phyloP scores from a whole-genome alignment of 1,140 invertebrate species.

The Hyposmocoma kahamanoa region DNA sequence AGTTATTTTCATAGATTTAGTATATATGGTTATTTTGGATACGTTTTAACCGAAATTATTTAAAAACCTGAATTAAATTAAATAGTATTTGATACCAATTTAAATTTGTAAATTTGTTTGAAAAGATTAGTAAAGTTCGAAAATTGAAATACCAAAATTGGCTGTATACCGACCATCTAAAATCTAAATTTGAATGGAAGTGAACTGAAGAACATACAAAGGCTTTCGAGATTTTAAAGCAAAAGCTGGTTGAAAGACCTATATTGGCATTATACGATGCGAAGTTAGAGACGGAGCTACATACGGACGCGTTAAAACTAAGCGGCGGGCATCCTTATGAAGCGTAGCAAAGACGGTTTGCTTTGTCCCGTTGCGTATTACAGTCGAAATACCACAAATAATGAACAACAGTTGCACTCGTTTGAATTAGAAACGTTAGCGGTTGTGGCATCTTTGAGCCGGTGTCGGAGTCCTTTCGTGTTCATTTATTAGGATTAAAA shows the following conservation, averaged over 20 bases:
- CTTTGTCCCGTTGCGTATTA: slow-evolving; percentile 32
- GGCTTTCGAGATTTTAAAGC: background rate
- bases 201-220: slow-evolving; percentile 8
- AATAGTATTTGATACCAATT: no score
- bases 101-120: no score
- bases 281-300: slow-evolving; percentile 9
- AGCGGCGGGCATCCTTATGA: slow-evolving; percentile 14
- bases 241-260: slow-evolving; percentile 3
- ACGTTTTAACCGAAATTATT: no score
- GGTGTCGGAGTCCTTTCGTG: no score
- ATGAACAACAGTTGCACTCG: slow-evolving; percentile 39
- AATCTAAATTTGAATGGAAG: slow-evolving; percentile 6
- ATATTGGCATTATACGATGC: slow-evolving; percentile 12
- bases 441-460: slow-evolving; percentile 26
- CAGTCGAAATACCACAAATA: slow-evolving; percentile 25
- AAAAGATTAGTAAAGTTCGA: no score
- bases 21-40: no score
- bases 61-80: no score
- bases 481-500: slow-evolving; percentile 31
- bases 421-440: slow-evolving; percentile 46
- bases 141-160: no score
- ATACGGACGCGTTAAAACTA: slow-evolving; percentile 16
- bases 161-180: slow-evolving; percentile 11
- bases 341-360: slow-evolving; percentile 9
- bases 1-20: no score